Evolutionary conservation across 2,888 invertebrate species (phyloP).

Genomic region (Shargacucullia verbasci): DNA sequence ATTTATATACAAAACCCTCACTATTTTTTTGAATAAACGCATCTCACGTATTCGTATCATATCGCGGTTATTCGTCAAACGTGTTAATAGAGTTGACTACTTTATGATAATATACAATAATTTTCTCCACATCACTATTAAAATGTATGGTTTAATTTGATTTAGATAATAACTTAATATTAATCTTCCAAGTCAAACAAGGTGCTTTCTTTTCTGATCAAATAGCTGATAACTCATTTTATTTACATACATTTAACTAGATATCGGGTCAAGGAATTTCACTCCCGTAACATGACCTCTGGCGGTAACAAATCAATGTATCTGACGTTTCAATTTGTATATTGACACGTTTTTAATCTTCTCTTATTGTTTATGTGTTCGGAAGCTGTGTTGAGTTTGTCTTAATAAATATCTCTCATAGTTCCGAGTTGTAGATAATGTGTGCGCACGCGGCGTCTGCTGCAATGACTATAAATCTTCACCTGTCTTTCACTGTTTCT

Average conservation of each 20-base stretch:
- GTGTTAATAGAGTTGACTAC: slow-evolving; percentile 6
- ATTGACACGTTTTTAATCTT: slow-evolving; percentile 87
- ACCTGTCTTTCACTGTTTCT: slow-evolving; percentile 69
- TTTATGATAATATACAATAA: slow-evolving; percentile 15
- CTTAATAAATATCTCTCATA: slow-evolving; percentile 78
- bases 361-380: slow-evolving; percentile 82
- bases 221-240: slow-evolving; percentile 63
- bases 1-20: no score
- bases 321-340: slow-evolving; percentile 87
- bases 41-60: slow-evolving; percentile 3
- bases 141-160: slow-evolving; percentile 27
- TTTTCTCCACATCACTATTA: slow-evolving; percentile 19
- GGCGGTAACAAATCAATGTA: slow-evolving; percentile 83
- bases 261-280: slow-evolving; percentile 65
- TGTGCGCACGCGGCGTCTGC: slow-evolving; percentile 60
- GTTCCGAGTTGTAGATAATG: slow-evolving; percentile 66
- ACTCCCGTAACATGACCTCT: slow-evolving; percentile 69
- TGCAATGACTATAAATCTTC: slow-evolving; percentile 83
- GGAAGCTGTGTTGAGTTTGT: slow-evolving; percentile 77
- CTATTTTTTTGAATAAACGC: background rate
- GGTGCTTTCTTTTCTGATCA: slow-evolving; percentile 56
- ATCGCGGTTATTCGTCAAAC: slow-evolving; percentile 17
- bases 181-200: slow-evolving; percentile 43
- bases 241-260: slow-evolving; percentile 62
- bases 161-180: slow-evolving; percentile 48